These are phyloP conservation scores for Acrobasis repandana DNA, from an alignment of 2,888 invertebrate species.

Conservation along the genomic window DNA sequence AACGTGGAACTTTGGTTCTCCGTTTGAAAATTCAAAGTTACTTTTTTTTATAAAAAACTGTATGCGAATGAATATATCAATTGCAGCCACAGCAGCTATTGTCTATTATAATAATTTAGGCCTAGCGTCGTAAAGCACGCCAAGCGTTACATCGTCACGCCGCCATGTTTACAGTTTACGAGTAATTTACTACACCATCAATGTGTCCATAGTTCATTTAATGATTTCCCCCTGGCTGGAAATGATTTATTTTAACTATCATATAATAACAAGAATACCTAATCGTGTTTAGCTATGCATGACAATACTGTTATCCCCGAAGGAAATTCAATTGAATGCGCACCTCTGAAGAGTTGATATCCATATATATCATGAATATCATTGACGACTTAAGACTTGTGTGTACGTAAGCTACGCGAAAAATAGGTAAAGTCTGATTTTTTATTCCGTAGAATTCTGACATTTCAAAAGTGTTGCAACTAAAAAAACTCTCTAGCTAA, in stretches of 20 bases:
- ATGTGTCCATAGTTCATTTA: slow-evolving; percentile 6
- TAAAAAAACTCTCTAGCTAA: too few relatives aligned
- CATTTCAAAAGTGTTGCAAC: too few relatives aligned
- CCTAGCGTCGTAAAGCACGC: slow-evolving; percentile 1
- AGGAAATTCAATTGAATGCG: slow-evolving; percentile 4
- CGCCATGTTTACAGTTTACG: slow-evolving; percentile 6
- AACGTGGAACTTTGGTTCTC: too few relatives aligned
- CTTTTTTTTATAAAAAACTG: too few relatives aligned
- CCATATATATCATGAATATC: not conserved
- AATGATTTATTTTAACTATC: not conserved
- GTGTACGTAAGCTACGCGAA: too few relatives aligned
- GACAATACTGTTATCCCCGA: not conserved
- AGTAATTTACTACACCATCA: slow-evolving; percentile 4
- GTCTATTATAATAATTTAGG: not conserved
- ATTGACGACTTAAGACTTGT: too few relatives aligned
- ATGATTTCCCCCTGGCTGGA: not conserved
- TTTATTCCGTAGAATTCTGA: too few relatives aligned
- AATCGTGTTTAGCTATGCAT: not conserved
- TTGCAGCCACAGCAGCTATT: not conserved
- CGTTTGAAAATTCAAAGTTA: too few relatives aligned
- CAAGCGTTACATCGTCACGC: slow-evolving; percentile 7
- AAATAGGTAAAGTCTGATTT: too few relatives aligned
- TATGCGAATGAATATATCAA: too few relatives aligned
- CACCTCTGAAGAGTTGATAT: not conserved
- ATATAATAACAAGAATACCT: not conserved